These are phyloP conservation scores for Prunella fulvescens DNA, from an alignment of 2,113 vertebrate species.

Conservation along the genomic window DNA sequence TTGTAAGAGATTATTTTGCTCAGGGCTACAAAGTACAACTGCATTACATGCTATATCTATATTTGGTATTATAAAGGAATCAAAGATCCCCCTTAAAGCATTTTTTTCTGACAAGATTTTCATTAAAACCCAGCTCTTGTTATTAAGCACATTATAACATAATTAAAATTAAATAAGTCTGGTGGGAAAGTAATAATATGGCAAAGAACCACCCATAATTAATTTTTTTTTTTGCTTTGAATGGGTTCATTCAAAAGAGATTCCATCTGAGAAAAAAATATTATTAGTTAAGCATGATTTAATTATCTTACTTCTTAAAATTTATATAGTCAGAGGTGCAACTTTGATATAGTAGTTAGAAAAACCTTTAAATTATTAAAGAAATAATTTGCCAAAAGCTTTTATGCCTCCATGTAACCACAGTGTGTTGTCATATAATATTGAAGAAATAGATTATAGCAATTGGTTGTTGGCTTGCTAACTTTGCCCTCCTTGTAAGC, in stretches of 20 bases:
- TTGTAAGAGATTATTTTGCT: slow-evolving; percentile 5
- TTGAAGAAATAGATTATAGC: background rate
- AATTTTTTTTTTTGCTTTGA: background rate
- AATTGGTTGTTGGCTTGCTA: background rate
- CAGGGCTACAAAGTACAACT: background rate
- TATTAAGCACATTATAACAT: slow-evolving; percentile 45
- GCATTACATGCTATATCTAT: slow-evolving; percentile 29
- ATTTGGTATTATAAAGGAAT: slow-evolving; percentile 46
- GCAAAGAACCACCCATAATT: background rate
- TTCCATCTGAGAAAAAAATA: background rate
- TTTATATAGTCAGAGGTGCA: background rate
- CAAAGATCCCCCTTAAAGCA: slow-evolving; percentile 5
- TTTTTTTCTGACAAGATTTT: slow-evolving; percentile 31
- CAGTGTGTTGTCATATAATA: background rate
- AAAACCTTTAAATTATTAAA: slow-evolving; percentile 38
- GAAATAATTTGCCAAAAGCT: slow-evolving; percentile 8
- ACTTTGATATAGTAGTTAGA: background rate
- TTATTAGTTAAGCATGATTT: slow-evolving; percentile 9
- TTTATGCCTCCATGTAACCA: background rate
- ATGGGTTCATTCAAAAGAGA: background rate
- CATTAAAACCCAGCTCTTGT: slow-evolving; percentile 22
- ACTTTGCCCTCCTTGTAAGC: background rate
- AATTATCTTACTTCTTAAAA: slow-evolving; percentile 18
- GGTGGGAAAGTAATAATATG: slow-evolving; percentile 27
- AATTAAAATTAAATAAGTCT: slow-evolving; percentile 60